phyloP scores from a whole-genome alignment of 2,888 invertebrate species.

The Diaphora mendica region DNA sequence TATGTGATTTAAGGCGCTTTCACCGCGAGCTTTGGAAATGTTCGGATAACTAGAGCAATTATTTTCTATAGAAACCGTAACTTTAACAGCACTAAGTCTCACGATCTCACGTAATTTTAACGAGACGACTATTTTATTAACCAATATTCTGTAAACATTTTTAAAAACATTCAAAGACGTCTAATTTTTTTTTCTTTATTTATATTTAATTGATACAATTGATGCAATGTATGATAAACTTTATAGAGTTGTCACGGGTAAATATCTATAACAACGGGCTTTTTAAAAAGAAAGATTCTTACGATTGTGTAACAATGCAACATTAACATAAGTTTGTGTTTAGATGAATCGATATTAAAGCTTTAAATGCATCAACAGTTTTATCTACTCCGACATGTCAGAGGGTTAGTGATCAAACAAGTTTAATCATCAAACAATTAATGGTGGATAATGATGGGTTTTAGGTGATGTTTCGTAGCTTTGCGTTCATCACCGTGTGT shows the following conservation, averaged over 20 bases:
- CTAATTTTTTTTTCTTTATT: slow-evolving; percentile 24
- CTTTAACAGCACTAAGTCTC: slow-evolving; percentile 30
- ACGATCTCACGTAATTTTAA: slow-evolving; percentile 36
- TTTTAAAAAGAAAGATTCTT: slow-evolving; percentile 25
- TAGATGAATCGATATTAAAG: slow-evolving; percentile 31
- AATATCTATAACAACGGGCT: slow-evolving; percentile 46
- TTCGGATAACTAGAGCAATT: slow-evolving; percentile 55
- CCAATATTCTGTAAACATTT: neutral
- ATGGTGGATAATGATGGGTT: slow-evolving; percentile 31
- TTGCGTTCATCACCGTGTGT: slow-evolving; percentile 63
- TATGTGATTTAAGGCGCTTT: slow-evolving; percentile 80
- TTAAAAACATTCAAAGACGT: slow-evolving; percentile 6
- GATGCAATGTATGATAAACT: slow-evolving; percentile 38
- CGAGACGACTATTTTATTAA: slow-evolving; percentile 10
- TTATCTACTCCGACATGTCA: slow-evolving; percentile 18
- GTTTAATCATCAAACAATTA: slow-evolving; percentile 24
- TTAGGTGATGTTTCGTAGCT: slow-evolving; percentile 22
- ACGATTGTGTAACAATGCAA: slow-evolving; percentile 32
- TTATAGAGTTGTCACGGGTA: slow-evolving; percentile 36
- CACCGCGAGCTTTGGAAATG: slow-evolving; percentile 59
- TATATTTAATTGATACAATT: slow-evolving; percentile 53
- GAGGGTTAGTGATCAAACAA: slow-evolving; percentile 22
- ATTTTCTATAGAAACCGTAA: slow-evolving; percentile 48
- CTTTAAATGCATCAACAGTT: slow-evolving; percentile 19
- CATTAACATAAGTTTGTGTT: slow-evolving; percentile 36